A percentile compares a stretch with the other conserved stretches of the same genome.
Conservation (phyloP, 2,888 invertebrate genomes). For the Dryomyza anilis region DNA sequence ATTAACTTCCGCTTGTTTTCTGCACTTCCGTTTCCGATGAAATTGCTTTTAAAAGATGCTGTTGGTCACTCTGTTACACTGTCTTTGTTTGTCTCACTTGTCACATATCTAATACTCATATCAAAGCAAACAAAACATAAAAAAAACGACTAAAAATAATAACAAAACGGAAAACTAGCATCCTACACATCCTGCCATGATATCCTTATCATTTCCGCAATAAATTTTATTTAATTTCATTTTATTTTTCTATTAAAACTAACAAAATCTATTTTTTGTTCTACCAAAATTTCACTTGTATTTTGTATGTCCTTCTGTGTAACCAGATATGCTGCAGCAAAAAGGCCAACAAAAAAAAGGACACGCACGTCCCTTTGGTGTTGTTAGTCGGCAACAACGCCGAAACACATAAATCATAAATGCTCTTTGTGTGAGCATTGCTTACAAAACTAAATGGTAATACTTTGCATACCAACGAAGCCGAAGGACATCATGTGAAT, state of each 20-base stretch:
- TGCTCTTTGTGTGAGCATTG: too few relatives aligned
- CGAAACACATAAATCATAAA: slow-evolving; percentile 33
- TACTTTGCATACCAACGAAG: slow-evolving; percentile 17
- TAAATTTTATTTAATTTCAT: slow-evolving; percentile 59
- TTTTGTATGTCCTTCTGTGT: background rate
- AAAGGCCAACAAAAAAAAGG: slow-evolving; percentile 20
- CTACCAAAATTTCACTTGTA: slow-evolving; percentile 12
- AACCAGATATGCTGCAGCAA: background rate
- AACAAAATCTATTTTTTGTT: slow-evolving; percentile 36
- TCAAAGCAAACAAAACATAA: background rate
- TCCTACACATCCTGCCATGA: slow-evolving; percentile 31
- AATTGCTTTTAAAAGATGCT: background rate
- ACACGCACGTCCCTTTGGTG: slow-evolving; percentile 31
- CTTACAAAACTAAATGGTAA: background rate
- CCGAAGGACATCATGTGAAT: slow-evolving; percentile 8
- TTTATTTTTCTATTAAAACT: slow-evolving; percentile 58
- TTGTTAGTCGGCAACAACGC: slow-evolving; percentile 27
- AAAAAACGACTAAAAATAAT: background rate
- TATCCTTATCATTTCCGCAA: slow-evolving; percentile 60
- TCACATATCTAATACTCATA: slow-evolving; percentile 16
- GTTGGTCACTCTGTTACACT: background rate
- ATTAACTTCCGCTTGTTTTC: slow-evolving; percentile 11
- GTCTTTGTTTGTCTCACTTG: background rate
- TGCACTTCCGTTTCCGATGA: slow-evolving; percentile 12
- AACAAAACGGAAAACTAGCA: background rate